phyloP scores from a whole-genome alignment of 1,140 invertebrate species.

The Manduca sexta region DNA sequence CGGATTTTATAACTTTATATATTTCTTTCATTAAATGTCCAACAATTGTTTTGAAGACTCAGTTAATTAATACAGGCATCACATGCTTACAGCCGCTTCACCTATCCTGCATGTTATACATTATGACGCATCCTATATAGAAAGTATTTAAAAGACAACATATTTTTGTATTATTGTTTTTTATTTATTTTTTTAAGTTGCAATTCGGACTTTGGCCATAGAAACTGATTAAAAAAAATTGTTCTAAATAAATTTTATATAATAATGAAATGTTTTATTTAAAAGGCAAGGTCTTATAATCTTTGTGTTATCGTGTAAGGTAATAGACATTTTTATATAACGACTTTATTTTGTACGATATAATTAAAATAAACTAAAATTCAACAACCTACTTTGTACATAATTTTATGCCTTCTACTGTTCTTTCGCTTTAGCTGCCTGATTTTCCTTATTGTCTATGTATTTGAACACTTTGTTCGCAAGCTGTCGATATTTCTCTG shows the following conservation, averaged over 20 bases:
- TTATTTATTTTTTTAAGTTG: constrained; percentile 39
- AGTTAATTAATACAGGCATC: too few relatives aligned
- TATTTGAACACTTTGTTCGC: constrained; percentile 73
- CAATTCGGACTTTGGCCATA: constrained; percentile 30
- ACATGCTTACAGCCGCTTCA: background rate
- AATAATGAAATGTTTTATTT: constrained; percentile 22
- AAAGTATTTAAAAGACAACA: constrained; percentile 43
- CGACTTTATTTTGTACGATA: background rate
- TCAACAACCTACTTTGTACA: constrained; percentile 34
- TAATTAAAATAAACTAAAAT: constrained; percentile 11
- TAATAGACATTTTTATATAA: constrained; percentile 17
- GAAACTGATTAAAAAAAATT: constrained; percentile 20
- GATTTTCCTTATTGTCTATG: constrained; percentile 59
- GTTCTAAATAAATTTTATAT: constrained; percentile 34
- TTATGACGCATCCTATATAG: too few relatives aligned
- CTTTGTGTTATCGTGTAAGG: constrained; percentile 26
- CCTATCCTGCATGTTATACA: background rate
- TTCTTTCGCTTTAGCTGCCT: constrained; percentile 36
- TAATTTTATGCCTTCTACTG: constrained; percentile 9
- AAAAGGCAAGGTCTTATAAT: background rate
- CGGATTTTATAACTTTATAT: background rate
- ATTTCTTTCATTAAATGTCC: too few relatives aligned
- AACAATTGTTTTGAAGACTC: too few relatives aligned
- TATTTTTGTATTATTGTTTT: constrained; percentile 59
- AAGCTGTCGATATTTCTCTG: constrained; percentile 74